Evolutionary conservation across 2,888 invertebrate genomes (phyloP).

Genomic region (Agelastica alni): DNA sequence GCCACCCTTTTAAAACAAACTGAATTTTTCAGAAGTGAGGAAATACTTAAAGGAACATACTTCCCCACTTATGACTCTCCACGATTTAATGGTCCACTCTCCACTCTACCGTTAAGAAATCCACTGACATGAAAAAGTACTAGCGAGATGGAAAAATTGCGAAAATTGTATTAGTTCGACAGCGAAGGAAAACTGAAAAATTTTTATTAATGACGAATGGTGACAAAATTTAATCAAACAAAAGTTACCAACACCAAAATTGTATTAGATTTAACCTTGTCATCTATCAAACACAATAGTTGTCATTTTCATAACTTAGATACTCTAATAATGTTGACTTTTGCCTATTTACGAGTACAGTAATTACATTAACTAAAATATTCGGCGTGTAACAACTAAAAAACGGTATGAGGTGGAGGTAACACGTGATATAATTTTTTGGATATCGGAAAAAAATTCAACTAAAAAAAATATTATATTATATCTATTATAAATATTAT

Average conservation of each 20-base stretch:
- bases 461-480: too few species aligned
- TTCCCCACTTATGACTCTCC: slow-evolving; percentile 28
- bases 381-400: too few species aligned
- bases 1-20: slow-evolving; percentile 34
- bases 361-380: too few species aligned
- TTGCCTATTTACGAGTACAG: too few species aligned
- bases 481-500: too few species aligned
- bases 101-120: slow-evolving; percentile 20
- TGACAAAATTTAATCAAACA: background rate
- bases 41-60: slow-evolving; percentile 37
- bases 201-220: slow-evolving; percentile 2
- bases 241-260: background rate
- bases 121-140: slow-evolving; percentile 17
- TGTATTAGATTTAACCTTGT: too few species aligned
- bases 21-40: slow-evolving; percentile 37
- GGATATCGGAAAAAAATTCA: too few species aligned
- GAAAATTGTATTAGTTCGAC: slow-evolving; percentile 10
- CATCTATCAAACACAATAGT: too few species aligned
- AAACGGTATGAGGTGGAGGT: too few species aligned
- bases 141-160: slow-evolving; percentile 7
- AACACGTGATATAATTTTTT: too few species aligned
- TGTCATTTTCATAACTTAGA: too few species aligned
- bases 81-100: slow-evolving; percentile 16
- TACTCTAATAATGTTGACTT: too few species aligned
- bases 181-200: background rate